Evolutionary conservation across 2,113 vertebrate species (phyloP), one percentile per base, ranked within the genome.

Genomic region (Nesoenas mayeri): DNA sequence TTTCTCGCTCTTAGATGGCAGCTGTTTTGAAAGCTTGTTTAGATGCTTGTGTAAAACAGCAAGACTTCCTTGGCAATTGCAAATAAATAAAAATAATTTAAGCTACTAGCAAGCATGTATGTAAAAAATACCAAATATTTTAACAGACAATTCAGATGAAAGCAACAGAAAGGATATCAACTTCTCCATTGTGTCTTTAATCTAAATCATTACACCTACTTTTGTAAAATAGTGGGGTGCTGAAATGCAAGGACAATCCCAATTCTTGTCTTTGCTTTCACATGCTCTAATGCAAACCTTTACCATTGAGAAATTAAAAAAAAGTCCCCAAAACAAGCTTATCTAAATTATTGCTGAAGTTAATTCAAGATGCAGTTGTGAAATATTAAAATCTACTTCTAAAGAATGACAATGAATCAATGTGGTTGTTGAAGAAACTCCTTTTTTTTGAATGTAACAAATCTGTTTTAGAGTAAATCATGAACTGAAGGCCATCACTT

Each of bases 391-490:
- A 94, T 74, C 62, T 87, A 38, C 74, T 83, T 92, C 82, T 58
- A 79, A 94, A 92, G 61, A 89, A 74, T 82, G 40, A 36, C 51
- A 67, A 18, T 67, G 85, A 77, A 54, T 87, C 87, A 60, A 85
- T 70, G 80, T 69, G 92, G 36, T 85, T 86, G 86, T 64, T 91
- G 47, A 80, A 96, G 84, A 92, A 92, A 82, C 51, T 93, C 74
- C 69, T 92, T 95, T 96, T 94, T 95, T 91, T 91, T 95, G 9
- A 74, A 64, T 91, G 56, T 89, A 95, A 69, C 86, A 58, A 67
- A 87, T 93, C 44, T 95, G 91, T 95, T 96, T 91, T 96, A 85
- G 88, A 91, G 85, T 94, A 95, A 96, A 88, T 89, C 58, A 94
- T 89, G 81, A 77, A 94, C 89, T 95, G 93, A 93, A 97, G 85